These are phyloP conservation scores for Gortyna flavago DNA, from an alignment of 2,888 invertebrate genomes.

Conservation along the genomic window DNA sequence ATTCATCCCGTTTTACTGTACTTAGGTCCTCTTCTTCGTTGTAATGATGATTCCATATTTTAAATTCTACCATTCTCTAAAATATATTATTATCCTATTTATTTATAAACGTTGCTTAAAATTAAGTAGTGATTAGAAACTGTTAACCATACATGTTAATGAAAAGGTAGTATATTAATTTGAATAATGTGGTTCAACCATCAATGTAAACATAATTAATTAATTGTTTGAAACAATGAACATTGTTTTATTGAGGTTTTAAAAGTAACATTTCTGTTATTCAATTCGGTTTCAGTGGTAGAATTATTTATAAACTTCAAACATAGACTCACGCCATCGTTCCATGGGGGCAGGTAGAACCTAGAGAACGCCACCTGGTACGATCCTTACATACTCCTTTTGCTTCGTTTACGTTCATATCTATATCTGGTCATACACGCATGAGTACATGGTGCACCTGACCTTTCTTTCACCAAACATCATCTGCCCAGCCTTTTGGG, in stretches of 20 bases:
- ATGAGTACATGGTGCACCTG: too few relatives aligned
- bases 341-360: not conserved
- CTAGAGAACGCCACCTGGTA: not conserved
- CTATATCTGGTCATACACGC: not conserved
- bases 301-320: not conserved
- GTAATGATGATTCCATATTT: not conserved
- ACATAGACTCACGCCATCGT: not conserved
- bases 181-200: not conserved
- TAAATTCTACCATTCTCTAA: not conserved
- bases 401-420: not conserved
- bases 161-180: too few relatives aligned
- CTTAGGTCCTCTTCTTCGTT: not conserved
- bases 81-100: too few relatives aligned
- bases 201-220: not conserved
- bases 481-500: not conserved
- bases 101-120: too few relatives aligned
- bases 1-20: too few relatives aligned
- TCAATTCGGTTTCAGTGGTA: not conserved
- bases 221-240: not conserved
- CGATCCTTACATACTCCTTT: not conserved
- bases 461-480: not conserved
- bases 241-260: not conserved
- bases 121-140: too few relatives aligned
- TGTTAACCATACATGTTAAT: not conserved
- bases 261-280: not conserved